Percentiles rank a stretch among this genome's conserved stretches.
Evolutionary conservation across 2,888 invertebrate genomes (phyloP).

Genomic region (Archips xylosteana): DNA sequence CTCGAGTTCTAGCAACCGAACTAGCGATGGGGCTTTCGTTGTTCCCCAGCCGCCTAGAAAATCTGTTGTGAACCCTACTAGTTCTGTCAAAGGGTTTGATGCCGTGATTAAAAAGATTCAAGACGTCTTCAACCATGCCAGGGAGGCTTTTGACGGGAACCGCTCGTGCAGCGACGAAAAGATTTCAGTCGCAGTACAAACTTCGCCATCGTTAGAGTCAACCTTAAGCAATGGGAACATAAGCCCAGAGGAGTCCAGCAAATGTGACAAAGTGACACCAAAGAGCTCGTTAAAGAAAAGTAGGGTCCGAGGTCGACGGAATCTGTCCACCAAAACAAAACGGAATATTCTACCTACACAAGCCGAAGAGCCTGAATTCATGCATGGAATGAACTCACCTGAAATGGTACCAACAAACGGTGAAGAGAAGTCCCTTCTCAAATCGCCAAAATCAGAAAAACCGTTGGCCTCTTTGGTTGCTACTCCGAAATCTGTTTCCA

Average conservation of each 20-base stretch:
- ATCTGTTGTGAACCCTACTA: conserved; percentile 70
- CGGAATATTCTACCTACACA: conserved; percentile 76
- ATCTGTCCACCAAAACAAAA: conserved; percentile 75
- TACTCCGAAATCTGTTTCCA: conserved; percentile 77
- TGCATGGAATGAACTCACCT: conserved; percentile 79
- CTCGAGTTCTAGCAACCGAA: conserved; percentile 74
- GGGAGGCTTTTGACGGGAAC: conserved; percentile 67
- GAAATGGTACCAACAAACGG: conserved; percentile 79
- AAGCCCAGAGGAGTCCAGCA: conserved; percentile 74
- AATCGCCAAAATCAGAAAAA: conserved; percentile 76
- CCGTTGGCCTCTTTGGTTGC: conserved; percentile 65
- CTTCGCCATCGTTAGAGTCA: conserved; percentile 63
- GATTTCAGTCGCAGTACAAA: conserved; percentile 75
- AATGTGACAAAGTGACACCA: conserved; percentile 79
- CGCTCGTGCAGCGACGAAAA: conserved; percentile 71
- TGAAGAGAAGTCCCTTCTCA: conserved; percentile 64
- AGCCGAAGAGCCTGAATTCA: conserved; percentile 74
- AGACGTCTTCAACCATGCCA: conserved; percentile 75
- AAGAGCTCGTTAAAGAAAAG: conserved; percentile 82
- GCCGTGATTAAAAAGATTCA: conserved; percentile 74
- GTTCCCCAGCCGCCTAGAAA: conserved; percentile 81
- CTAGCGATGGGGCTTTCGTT: conserved; percentile 80
- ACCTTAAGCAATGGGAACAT: conserved; percentile 74
- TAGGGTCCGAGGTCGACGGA: conserved; percentile 75
- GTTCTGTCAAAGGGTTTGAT: conserved; percentile 77